Percentiles rank a stretch among this genome's conserved stretches.
Conservation (phyloP, 2,888 invertebrate species). For the Campoplex nolae region DNA sequence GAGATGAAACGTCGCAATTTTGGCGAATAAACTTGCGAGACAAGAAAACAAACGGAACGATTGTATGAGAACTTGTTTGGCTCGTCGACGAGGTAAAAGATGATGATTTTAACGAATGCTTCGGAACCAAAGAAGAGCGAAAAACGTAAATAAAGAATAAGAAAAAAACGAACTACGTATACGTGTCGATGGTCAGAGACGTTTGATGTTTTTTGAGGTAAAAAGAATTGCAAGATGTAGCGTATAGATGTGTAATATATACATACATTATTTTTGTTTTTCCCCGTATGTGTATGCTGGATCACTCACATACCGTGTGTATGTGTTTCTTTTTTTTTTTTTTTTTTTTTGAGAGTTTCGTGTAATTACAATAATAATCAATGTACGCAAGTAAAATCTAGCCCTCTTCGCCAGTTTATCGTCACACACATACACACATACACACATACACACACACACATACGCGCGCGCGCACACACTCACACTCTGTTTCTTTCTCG, state of each 20-base stretch:
- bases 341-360: constrained; percentile 58
- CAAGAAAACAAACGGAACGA: constrained; percentile 51
- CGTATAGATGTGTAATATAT: constrained; percentile 63
- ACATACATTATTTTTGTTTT: constrained; percentile 65
- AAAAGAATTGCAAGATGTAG: constrained; percentile 68
- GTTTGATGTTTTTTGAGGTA: constrained; percentile 64
- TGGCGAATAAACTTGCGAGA: constrained; percentile 34
- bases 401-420: constrained; percentile 68
- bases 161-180: constrained; percentile 59
- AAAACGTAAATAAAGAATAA: constrained; percentile 50
- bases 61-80: constrained; percentile 23
- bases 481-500: constrained; percentile 64
- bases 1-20: constrained; percentile 38
- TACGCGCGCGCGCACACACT: constrained; percentile 53
- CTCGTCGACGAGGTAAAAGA: constrained; percentile 45
- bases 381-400: constrained; percentile 70
- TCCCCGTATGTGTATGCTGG: constrained; percentile 59
- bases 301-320: constrained; percentile 61
- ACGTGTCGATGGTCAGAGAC: constrained; percentile 66
- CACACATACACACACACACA: too few species aligned
- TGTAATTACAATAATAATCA: constrained; percentile 68
- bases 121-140: constrained; percentile 36
- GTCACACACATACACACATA: constrained; percentile 53
- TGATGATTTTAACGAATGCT: constrained; percentile 25
- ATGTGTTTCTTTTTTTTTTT: constrained; percentile 58